Evolutionary conservation across 1,140 invertebrate species (phyloP).

Genomic region (Brachionus asplanchnoidis): DNA sequence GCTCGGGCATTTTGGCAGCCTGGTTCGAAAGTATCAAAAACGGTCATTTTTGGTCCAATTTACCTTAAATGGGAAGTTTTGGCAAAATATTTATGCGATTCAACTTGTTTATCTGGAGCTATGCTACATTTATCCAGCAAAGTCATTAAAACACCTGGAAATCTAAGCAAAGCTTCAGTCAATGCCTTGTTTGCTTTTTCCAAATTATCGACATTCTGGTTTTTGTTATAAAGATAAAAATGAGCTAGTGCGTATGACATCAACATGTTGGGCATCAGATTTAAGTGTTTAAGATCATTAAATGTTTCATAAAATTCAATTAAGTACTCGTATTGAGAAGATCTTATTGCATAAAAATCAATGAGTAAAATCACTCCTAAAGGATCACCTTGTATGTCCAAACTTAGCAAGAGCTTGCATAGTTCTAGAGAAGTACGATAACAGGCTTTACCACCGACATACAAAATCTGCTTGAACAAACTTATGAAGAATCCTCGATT

Average conservation of each 20-base stretch:
- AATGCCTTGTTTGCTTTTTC: slow-evolving; percentile 64
- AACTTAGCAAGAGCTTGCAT: slow-evolving; percentile 62
- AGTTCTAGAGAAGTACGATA: slow-evolving; percentile 59
- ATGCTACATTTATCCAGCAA: slow-evolving; percentile 73
- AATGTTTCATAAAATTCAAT: slow-evolving; percentile 61
- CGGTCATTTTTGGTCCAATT: background rate
- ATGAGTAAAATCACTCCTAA: slow-evolving; percentile 72
- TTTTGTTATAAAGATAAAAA: slow-evolving; percentile 59
- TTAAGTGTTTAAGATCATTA: slow-evolving; percentile 69
- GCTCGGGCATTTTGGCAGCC: background rate
- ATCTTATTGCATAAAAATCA: slow-evolving; percentile 78
- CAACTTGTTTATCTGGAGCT: slow-evolving; percentile 65
- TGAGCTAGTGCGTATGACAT: slow-evolving; percentile 75
- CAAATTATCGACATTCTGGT: slow-evolving; percentile 42
- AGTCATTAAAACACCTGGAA: slow-evolving; percentile 69
- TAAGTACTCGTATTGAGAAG: slow-evolving; percentile 76
- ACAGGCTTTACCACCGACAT: slow-evolving; percentile 70
- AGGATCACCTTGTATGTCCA: slow-evolving; percentile 79
- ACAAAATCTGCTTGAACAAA: slow-evolving; percentile 75
- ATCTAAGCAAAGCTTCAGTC: slow-evolving; percentile 74
- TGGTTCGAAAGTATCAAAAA: background rate
- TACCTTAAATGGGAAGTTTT: slow-evolving; percentile 24
- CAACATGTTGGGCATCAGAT: slow-evolving; percentile 78
- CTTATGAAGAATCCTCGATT: slow-evolving; percentile 77
- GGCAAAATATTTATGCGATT: slow-evolving; percentile 59